Percentiles rank a stretch among this genome's conserved stretches.
Conservation (phyloP, 2,797 vertebrate genomes). For the Sibirionetta formosa region DNA sequence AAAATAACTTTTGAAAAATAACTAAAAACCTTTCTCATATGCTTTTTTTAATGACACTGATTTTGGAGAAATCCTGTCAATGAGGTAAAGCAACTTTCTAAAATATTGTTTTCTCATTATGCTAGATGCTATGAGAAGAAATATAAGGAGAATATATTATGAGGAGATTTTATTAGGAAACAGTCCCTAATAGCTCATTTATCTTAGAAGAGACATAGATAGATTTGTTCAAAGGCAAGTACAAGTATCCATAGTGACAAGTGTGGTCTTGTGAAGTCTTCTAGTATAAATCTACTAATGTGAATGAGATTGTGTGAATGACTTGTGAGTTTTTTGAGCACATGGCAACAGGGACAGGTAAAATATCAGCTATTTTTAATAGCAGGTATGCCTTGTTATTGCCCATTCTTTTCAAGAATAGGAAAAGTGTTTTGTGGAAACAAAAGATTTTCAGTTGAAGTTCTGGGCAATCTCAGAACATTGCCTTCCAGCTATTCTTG, state of each 20-base stretch:
- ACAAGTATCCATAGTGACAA: background rate
- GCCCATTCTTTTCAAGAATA: background rate
- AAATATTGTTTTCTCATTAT: background rate
- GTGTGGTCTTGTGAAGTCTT: background rate
- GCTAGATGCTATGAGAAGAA: background rate
- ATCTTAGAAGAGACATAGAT: background rate
- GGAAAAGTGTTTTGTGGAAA: background rate
- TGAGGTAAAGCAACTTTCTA: background rate
- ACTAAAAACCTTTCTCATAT: background rate
- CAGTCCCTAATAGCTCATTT: background rate
- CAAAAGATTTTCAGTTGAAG: background rate
- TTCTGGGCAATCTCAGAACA: background rate
- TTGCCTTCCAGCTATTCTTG: background rate
- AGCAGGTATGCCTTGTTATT: background rate
- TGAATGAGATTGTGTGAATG: background rate
- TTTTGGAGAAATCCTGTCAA: conserved; percentile 9
- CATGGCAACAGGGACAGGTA: background rate
- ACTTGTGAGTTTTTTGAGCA: background rate
- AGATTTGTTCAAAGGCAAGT: background rate
- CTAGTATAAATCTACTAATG: background rate
- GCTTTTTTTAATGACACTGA: background rate
- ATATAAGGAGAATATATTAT: background rate
- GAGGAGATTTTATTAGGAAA: background rate
- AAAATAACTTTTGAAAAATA: conserved; percentile 24
- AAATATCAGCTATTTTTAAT: background rate